A percentile compares a stretch with the other conserved stretches of the same genome.
Conservation (phyloP, 2,113 vertebrate genomes). For the Macquaria australasica region DNA sequence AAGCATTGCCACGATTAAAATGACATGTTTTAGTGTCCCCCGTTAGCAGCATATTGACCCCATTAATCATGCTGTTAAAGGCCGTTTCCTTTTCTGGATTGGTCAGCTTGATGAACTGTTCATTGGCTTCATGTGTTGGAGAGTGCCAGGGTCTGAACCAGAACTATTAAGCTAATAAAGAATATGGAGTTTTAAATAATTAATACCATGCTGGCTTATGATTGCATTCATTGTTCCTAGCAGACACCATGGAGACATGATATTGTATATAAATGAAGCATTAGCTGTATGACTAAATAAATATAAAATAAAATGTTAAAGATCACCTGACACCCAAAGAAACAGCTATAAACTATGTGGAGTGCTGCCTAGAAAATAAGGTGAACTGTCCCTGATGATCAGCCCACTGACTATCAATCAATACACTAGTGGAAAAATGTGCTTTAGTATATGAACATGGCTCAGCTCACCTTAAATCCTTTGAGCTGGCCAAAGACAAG, state of each 20-base stretch:
- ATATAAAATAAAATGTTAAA: slow-evolving; percentile 41
- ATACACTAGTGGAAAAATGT: background rate
- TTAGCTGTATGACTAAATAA: slow-evolving; percentile 40
- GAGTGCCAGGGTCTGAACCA: slow-evolving; percentile 39
- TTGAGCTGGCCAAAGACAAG: slow-evolving; percentile 42
- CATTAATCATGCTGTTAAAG: slow-evolving; percentile 72
- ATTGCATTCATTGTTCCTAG: slow-evolving; percentile 58
- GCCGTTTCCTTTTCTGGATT: slow-evolving; percentile 63
- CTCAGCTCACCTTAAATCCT: slow-evolving; percentile 34
- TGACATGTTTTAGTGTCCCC: slow-evolving; percentile 69
- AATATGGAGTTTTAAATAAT: slow-evolving; percentile 78
- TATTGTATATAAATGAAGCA: slow-evolving; percentile 65
- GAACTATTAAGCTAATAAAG: slow-evolving; percentile 72
- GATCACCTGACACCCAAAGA: slow-evolving; percentile 17
- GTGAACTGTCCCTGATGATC: slow-evolving; percentile 1
- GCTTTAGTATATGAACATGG: background rate
- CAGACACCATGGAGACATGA: slow-evolving; percentile 55
- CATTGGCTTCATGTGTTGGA: slow-evolving; percentile 31
- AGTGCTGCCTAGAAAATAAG: slow-evolving; percentile 1
- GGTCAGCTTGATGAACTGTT: slow-evolving; percentile 70
- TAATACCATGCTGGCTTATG: slow-evolving; percentile 66
- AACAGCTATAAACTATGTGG: slow-evolving; percentile 2
- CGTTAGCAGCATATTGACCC: slow-evolving; percentile 70
- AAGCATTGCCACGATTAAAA: slow-evolving; percentile 69
- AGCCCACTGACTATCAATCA: background rate